phyloP scores from a whole-genome alignment of 2,113 vertebrate genomes.

The Pseudorectes ferrugineus region DNA sequence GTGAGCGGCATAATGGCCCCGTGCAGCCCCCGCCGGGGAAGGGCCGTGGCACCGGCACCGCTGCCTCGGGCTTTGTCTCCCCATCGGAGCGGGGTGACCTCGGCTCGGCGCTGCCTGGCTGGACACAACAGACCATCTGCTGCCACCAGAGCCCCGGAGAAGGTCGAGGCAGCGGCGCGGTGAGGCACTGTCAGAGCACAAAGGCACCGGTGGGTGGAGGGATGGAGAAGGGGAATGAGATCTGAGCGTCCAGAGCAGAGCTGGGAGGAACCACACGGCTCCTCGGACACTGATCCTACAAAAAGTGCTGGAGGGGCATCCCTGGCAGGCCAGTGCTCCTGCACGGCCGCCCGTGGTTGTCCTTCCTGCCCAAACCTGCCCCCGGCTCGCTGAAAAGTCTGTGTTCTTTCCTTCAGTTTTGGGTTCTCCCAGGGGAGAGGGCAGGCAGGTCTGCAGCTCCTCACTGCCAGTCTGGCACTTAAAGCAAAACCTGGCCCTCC shows the following conservation, averaged over 20 bases:
- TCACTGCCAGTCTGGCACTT: not conserved
- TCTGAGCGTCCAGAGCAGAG: not conserved
- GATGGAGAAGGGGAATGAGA: not conserved
- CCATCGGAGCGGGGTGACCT: not conserved
- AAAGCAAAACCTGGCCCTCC: not conserved
- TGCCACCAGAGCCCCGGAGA: not conserved
- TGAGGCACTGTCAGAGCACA: not conserved
- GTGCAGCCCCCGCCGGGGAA: not conserved
- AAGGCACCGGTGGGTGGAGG: not conserved
- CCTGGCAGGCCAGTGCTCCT: not conserved
- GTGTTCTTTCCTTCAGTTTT: rapidly evolving
- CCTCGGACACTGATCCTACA: not conserved
- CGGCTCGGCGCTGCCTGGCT: not conserved
- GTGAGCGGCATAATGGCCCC: not conserved
- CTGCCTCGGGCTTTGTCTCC: constrained; percentile 2
- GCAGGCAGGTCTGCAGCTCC: not conserved
- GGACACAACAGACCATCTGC: constrained; percentile 34
- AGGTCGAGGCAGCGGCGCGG: not conserved
- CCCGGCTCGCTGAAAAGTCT: rapidly evolving
- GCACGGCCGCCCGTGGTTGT: rapidly evolving
- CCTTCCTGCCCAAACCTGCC: not conserved
- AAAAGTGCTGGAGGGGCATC: not conserved
- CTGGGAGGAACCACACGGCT: not conserved
- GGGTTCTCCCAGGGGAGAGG: not conserved
- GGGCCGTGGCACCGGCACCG: not conserved